A percentile compares a stretch with the other conserved stretches of the same genome.
Evolutionary conservation across 2,797 vertebrate species (phyloP).

Genomic region (Xenops minutus): DNA sequence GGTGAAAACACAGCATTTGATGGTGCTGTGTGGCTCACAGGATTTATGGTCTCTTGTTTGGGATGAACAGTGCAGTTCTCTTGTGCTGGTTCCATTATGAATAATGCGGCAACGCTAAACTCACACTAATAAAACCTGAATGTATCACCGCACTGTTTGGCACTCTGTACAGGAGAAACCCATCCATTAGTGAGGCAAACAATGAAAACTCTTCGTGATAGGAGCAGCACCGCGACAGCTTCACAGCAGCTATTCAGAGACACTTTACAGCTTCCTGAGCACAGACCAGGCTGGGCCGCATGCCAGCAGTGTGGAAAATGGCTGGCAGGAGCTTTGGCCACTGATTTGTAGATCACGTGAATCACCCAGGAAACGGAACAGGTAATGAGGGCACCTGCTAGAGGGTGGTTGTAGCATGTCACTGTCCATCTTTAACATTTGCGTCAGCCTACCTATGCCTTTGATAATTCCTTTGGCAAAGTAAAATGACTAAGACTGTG

Average conservation of each 20-base stretch:
- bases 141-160: constrained; percentile 16
- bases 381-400: background rate
- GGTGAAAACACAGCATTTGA: background rate
- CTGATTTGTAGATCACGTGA: background rate
- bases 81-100: constrained; percentile 14
- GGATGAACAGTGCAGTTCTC: constrained; percentile 13
- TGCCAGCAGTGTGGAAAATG: constrained; percentile 13
- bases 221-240: background rate
- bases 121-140: constrained; percentile 43
- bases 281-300: background rate
- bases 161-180: constrained; percentile 11
- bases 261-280: constrained; percentile 47
- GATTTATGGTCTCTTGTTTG: background rate
- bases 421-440: background rate
- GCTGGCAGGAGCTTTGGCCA: background rate
- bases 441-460: background rate
- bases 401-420: background rate
- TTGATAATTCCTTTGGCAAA: background rate
- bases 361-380: background rate
- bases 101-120: background rate
- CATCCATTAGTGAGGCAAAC: constrained; percentile 33
- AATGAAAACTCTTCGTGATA: constrained; percentile 51
- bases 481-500: background rate
- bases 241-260: constrained; percentile 52
- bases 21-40: background rate